phyloP scores from a whole-genome alignment of 2,113 vertebrate species.

The Polypterus senegalus region DNA sequence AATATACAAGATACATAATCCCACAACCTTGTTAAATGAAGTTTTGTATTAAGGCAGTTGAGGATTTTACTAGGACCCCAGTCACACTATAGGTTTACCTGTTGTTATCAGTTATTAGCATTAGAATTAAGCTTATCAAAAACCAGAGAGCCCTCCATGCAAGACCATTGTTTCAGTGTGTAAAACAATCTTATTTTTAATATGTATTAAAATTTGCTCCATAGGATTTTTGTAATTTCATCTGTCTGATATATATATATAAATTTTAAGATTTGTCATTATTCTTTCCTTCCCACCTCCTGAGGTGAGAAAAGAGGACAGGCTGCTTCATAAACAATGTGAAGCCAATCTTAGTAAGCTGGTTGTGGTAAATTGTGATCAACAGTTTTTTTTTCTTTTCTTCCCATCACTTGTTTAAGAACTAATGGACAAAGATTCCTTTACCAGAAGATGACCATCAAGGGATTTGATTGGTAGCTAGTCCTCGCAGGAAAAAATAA shows the following conservation, averaged over 20 bases:
- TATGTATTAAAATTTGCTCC: conserved; percentile 70
- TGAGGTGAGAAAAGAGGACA: conserved; percentile 38
- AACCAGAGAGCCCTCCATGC: conserved; percentile 60
- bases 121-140: conserved; percentile 19
- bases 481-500: conserved; percentile 37
- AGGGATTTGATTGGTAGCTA: conserved; percentile 43
- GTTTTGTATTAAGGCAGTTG: conserved; percentile 64
- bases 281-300: conserved; percentile 46
- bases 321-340: conserved; percentile 38
- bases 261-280: conserved; percentile 54
- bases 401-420: conserved; percentile 44
- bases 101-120: no score
- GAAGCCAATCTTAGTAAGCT: conserved; percentile 46
- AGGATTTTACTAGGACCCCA: conserved; percentile 66
- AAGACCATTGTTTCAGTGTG: conserved; percentile 66
- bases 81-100: conserved; percentile 37
- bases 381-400: conserved; percentile 46
- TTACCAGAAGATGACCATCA: conserved; percentile 44
- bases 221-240: conserved; percentile 51
- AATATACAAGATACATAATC: no score
- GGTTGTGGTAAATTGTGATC: conserved; percentile 47
- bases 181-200: conserved; percentile 81
- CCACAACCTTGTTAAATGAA: no score
- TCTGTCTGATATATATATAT: conserved; percentile 51
- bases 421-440: conserved; percentile 44